Conservation (phyloP, 2,888 invertebrate genomes). For the Zelleria hepariella region DNA sequence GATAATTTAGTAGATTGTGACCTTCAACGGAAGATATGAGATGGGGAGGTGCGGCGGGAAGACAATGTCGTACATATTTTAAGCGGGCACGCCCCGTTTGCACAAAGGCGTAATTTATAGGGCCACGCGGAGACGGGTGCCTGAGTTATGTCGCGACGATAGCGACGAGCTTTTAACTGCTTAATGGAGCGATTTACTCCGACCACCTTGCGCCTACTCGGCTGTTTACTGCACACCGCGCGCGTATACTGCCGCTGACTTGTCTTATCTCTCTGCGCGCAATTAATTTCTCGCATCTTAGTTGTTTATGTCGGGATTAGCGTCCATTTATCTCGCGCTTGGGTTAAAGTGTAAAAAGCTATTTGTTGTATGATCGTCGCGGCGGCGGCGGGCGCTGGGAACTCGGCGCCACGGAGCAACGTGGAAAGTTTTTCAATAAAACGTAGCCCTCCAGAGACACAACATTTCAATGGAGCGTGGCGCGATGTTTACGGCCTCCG, state of each 20-base stretch:
- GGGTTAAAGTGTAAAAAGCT: neutral
- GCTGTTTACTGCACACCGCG: conserved; percentile 17
- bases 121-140: conserved; percentile 66
- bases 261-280: neutral
- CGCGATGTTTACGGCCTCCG: conserved; percentile 51
- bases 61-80: conserved; percentile 71
- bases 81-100: conserved; percentile 63
- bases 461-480: conserved; percentile 59
- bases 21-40: conserved; percentile 58
- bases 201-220: conserved; percentile 58
- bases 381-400: conserved; percentile 24
- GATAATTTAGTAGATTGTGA: conserved; percentile 55
- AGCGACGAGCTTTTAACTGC: conserved; percentile 72
- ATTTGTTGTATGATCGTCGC: neutral
- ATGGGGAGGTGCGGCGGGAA: conserved; percentile 51
- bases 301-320: neutral
- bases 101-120: conserved; percentile 70
- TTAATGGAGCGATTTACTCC: conserved; percentile 70
- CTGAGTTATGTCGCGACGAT: conserved; percentile 69
- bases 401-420: conserved; percentile 32
- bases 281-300: conserved; percentile 4
- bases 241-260: neutral
- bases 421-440: conserved; percentile 67
- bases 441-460: conserved; percentile 56
- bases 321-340: neutral